phyloP scores from a whole-genome alignment of 2,113 vertebrate genomes.

The Empidonax traillii region DNA sequence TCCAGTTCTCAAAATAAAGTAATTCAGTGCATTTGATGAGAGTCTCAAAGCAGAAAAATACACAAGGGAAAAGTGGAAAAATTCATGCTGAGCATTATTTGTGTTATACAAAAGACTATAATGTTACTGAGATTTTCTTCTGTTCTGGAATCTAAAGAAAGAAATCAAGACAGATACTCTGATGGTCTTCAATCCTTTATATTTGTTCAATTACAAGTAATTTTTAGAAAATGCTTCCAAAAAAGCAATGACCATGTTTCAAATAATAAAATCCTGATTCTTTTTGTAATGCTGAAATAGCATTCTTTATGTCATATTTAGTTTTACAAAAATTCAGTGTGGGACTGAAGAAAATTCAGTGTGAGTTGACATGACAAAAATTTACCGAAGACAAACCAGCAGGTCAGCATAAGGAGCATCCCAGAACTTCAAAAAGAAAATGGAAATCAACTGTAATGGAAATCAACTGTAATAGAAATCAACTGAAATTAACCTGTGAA shows the following conservation, averaged over 20 bases:
- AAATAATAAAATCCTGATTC: not conserved
- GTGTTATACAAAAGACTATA: not conserved
- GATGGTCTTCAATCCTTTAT: not conserved
- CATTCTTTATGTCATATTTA: not conserved
- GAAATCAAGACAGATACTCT: not conserved
- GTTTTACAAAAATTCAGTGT: not conserved
- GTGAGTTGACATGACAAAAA: not conserved
- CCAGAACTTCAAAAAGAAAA: not conserved
- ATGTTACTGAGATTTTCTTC: not conserved
- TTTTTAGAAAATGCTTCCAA: not conserved
- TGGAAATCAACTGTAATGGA: not conserved
- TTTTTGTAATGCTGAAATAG: not conserved
- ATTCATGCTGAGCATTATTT: not conserved
- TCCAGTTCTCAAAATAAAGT: slow-evolving; percentile 29
- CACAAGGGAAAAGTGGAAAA: not conserved
- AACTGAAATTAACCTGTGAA: not conserved
- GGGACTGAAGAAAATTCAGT: not conserved
- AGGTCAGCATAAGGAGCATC: not conserved
- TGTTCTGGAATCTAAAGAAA: not conserved
- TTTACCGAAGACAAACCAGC: not conserved
- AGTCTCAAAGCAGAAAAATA: not conserved
- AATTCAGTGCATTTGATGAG: not conserved
- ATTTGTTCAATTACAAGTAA: not conserved
- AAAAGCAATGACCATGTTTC: not conserved
- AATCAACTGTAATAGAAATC: not conserved